These are phyloP conservation scores for Crenichthys baileyi DNA, from an alignment of 2,797 vertebrate species.

Conservation along the genomic window DNA sequence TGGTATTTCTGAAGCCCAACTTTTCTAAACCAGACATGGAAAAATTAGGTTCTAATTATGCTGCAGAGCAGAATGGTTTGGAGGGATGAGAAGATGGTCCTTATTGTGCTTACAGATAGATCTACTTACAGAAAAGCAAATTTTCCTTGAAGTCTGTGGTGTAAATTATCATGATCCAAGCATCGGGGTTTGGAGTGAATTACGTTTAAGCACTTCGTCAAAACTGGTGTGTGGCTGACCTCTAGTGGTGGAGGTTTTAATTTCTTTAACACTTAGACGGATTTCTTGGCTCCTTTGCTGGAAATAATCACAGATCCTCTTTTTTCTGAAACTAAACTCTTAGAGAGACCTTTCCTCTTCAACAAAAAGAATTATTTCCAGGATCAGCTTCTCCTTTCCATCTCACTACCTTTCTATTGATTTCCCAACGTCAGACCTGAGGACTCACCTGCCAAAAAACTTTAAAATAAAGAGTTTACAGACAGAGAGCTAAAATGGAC, in stretches of 20 bases:
- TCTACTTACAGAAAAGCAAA: neutral
- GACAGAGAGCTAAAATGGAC: neutral
- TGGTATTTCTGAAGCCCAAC: no score
- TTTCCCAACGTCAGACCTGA: slow-evolving; percentile 19
- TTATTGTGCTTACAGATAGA: neutral
- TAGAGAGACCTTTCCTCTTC: neutral
- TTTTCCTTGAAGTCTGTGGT: neutral
- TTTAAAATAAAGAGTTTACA: slow-evolving; percentile 29
- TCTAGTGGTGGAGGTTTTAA: slow-evolving; percentile 56
- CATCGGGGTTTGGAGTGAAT: neutral
- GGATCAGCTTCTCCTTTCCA: neutral
- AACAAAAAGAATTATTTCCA: slow-evolving; percentile 4
- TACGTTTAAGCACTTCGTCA: neutral
- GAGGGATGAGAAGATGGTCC: neutral
- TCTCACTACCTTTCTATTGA: neutral
- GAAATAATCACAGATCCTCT: neutral
- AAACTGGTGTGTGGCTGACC: slow-evolving; percentile 55
- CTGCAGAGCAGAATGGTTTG: neutral
- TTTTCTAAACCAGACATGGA: neutral
- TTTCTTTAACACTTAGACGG: neutral
- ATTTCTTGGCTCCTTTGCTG: neutral
- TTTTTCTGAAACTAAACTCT: neutral
- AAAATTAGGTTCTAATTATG: neutral
- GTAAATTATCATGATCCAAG: slow-evolving; percentile 8
- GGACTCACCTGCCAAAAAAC: slow-evolving; percentile 8